phyloP scores from a whole-genome alignment of 2,797 vertebrate genomes.

The Phrynocephalus vlangalii region DNA sequence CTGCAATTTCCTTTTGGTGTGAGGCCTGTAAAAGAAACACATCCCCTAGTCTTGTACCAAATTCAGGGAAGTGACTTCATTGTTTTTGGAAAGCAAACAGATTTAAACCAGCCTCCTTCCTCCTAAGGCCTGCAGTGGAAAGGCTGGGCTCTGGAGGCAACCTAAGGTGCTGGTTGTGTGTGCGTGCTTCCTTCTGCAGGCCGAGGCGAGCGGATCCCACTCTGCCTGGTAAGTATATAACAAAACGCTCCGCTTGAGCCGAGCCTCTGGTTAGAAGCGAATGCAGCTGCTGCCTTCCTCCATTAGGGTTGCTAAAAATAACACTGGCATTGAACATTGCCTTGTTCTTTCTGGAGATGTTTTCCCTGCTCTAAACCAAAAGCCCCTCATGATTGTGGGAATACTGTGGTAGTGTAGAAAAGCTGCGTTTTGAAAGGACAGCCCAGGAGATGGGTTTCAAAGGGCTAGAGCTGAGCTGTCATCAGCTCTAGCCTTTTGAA shows the following conservation, averaged over 20 bases:
- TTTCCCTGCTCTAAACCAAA: not conserved
- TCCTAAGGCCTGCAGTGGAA: not conserved
- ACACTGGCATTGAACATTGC: not conserved
- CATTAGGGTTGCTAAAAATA: not conserved
- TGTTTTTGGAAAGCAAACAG: not conserved
- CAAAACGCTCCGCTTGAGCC: accelerated
- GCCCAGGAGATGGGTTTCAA: no score
- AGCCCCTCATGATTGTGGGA: no score
- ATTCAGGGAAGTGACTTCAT: conserved; percentile 8
- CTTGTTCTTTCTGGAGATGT: not conserved
- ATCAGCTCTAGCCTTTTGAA: no score
- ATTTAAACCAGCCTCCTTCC: no score
- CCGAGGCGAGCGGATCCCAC: not conserved
- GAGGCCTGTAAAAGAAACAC: no score
- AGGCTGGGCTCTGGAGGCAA: not conserved
- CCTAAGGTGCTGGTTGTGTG: no score
- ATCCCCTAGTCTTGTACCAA: not conserved
- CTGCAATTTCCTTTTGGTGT: not conserved
- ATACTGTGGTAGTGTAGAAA: no score
- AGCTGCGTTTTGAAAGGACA: no score
- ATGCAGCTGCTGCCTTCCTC: not conserved
- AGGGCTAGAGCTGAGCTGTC: no score
- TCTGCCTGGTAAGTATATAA: not conserved
- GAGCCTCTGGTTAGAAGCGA: not conserved
- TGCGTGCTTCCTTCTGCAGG: not conserved